phyloP scores from a whole-genome alignment of 1,140 invertebrate species.

The Heterodera carotae region DNA sequence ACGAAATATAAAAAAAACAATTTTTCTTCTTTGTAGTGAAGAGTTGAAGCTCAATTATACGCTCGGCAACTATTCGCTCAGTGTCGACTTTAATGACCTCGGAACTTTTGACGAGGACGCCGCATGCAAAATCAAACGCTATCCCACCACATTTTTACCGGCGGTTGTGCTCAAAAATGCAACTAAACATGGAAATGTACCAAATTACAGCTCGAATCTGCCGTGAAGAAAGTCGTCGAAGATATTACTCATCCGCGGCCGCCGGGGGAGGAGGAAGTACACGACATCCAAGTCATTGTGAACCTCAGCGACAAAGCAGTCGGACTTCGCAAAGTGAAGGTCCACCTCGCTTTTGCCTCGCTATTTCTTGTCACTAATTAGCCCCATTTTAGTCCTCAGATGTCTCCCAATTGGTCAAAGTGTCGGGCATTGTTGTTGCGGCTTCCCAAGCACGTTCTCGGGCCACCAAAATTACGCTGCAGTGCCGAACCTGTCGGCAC shows the following conservation, averaged over 20 bases:
- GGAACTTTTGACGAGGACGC: conserved; percentile 89
- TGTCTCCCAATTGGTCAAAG: conserved; percentile 88
- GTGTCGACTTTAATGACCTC: conserved; percentile 91
- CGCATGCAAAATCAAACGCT: conserved; percentile 86
- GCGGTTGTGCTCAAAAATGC: conserved; percentile 70
- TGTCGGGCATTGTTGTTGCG: conserved; percentile 91
- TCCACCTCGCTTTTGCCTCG: conserved; percentile 66
- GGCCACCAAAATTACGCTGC: conserved; percentile 89
- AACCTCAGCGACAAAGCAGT: conserved; percentile 81
- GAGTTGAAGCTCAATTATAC: conserved; percentile 90
- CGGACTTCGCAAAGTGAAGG: conserved; percentile 82
- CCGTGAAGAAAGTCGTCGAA: conserved; percentile 93
- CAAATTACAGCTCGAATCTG: conserved; percentile 83
- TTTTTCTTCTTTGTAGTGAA: conserved; percentile 74
- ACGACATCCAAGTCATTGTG: conserved; percentile 91
- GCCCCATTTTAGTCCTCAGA: conserved; percentile 68
- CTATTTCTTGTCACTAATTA: not conserved
- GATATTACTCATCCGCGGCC: conserved; percentile 89
- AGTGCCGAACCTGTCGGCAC: conserved; percentile 89
- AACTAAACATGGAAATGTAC: conserved; percentile 15
- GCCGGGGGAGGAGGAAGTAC: conserved; percentile 82
- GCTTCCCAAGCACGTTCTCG: conserved; percentile 91
- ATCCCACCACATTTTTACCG: conserved; percentile 87
- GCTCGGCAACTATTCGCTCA: conserved; percentile 83
- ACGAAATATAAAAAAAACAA: conserved; percentile 19